phyloP scores from a whole-genome alignment of 2,888 invertebrate genomes.

The Folsomia manolachei region DNA sequence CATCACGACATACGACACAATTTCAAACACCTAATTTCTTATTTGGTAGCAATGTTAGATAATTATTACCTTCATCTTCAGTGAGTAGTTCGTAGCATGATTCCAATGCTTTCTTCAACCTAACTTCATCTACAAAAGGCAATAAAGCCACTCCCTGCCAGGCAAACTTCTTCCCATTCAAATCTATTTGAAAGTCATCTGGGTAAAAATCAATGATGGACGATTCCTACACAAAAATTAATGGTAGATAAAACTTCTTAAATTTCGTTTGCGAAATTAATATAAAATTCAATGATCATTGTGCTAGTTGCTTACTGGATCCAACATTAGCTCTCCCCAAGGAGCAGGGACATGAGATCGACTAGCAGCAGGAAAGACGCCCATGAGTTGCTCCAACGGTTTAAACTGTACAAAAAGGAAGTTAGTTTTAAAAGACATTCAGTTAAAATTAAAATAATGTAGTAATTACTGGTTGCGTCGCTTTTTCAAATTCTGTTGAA shows the following conservation, averaged over 20 bases:
- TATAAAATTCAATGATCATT: background rate
- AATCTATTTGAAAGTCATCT: constrained; percentile 91
- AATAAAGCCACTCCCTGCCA: constrained; percentile 99
- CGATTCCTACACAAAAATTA: constrained; percentile 66
- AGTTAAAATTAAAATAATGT: background rate
- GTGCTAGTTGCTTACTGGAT: constrained; percentile 66
- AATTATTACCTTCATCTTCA: constrained; percentile 70
- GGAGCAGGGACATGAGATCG: constrained; percentile 86
- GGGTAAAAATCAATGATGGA: constrained; percentile 99
- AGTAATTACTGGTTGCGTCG: constrained; percentile 76
- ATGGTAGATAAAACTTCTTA: constrained; percentile 11
- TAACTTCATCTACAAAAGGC: constrained; percentile 93
- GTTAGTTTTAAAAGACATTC: constrained; percentile 14
- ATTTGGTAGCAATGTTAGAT: background rate
- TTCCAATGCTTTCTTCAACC: constrained; percentile 78
- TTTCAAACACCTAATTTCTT: no score
- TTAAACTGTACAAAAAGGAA: constrained; percentile 67
- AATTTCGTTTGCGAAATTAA: constrained; percentile 11
- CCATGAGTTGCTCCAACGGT: constrained; percentile 98
- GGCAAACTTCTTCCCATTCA: constrained; percentile 98
- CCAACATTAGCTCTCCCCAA: constrained; percentile 90
- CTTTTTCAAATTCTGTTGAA: constrained; percentile 80
- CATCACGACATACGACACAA: no score
- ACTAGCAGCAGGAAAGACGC: constrained; percentile 98
- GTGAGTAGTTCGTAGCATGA: constrained; percentile 77